These are phyloP conservation scores for Pachypsylla venusta DNA, from an alignment of 1,140 invertebrate species.

Conservation along the genomic window DNA sequence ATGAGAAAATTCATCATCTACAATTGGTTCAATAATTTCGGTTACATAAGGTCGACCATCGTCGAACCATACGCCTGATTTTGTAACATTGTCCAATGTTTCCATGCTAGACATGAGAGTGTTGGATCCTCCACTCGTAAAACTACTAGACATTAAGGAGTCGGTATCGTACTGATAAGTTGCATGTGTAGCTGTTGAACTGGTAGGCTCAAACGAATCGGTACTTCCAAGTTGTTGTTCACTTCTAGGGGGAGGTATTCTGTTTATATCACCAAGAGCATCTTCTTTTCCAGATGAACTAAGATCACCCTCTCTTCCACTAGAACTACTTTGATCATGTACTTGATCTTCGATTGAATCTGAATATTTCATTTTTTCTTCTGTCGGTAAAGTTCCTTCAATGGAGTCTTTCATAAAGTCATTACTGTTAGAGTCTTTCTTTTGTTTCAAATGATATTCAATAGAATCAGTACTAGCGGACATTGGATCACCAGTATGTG, in stretches of 20 bases:
- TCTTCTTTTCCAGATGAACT: constrained; percentile 34
- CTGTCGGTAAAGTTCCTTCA: constrained; percentile 16
- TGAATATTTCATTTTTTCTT: constrained; percentile 27
- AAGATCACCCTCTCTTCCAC: constrained; percentile 32
- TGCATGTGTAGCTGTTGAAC: constrained; percentile 60
- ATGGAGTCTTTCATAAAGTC: constrained; percentile 23
- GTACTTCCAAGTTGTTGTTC: constrained; percentile 44
- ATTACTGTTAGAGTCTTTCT: constrained; percentile 32
- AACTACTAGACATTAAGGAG: constrained; percentile 63
- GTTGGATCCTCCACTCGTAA: constrained; percentile 58
- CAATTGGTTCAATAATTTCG: constrained; percentile 33
- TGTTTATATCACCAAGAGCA: constrained; percentile 29
- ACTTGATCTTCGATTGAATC: constrained; percentile 37
- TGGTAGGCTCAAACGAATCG: constrained; percentile 49
- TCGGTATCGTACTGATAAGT: constrained; percentile 71
- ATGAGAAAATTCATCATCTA: constrained; percentile 30
- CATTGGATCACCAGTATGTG: constrained; percentile 31
- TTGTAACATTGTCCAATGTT: constrained; percentile 36
- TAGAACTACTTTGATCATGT: constrained; percentile 33
- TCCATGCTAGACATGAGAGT: constrained; percentile 57
- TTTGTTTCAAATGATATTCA: constrained; percentile 34
- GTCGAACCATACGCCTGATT: constrained; percentile 31
- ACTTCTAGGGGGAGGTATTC: constrained; percentile 27
- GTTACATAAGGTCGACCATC: constrained; percentile 32
- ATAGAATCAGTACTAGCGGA: constrained; percentile 46